Evolutionary conservation across 2,888 invertebrate genomes (phyloP).

Genomic region (Nomada ferruginata): DNA sequence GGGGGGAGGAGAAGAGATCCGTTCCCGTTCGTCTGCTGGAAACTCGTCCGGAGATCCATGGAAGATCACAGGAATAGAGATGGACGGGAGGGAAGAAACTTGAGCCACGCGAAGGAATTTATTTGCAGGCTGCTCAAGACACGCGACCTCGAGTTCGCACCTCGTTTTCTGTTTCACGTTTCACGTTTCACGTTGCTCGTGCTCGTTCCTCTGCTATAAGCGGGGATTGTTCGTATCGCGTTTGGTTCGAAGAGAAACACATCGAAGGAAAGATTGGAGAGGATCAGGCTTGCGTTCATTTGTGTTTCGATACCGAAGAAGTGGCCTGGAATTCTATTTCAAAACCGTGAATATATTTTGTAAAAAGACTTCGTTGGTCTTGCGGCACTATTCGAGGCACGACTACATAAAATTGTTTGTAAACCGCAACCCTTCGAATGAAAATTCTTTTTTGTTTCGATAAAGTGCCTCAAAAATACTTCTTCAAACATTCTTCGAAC

Average conservation of each 20-base stretch:
- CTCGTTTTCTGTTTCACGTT: not conserved
- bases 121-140: slow-evolving; percentile 17
- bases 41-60: not conserved
- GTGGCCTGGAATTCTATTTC: not conserved
- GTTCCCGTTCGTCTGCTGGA: not conserved
- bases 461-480: too few species aligned
- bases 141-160: slow-evolving; percentile 13
- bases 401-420: too few species aligned
- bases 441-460: too few species aligned
- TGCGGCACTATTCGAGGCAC: too few species aligned
- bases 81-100: not conserved
- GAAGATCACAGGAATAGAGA: not conserved
- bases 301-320: not conserved
- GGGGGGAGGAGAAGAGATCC: slow-evolving; percentile 1
- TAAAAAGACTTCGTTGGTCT: too few species aligned
- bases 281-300: not conserved
- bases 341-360: too few species aligned
- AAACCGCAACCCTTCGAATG: too few species aligned
- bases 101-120: slow-evolving; percentile 10
- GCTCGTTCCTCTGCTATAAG: not conserved
- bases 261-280: not conserved
- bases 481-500: not conserved
- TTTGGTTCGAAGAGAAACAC: not conserved
- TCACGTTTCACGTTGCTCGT: not conserved
- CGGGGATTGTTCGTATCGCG: not conserved